A percentile compares a stretch with the other conserved stretches of the same genome.
Conservation (phyloP, 2,888 invertebrate species). For the Synanthedon myopaeformis region DNA sequence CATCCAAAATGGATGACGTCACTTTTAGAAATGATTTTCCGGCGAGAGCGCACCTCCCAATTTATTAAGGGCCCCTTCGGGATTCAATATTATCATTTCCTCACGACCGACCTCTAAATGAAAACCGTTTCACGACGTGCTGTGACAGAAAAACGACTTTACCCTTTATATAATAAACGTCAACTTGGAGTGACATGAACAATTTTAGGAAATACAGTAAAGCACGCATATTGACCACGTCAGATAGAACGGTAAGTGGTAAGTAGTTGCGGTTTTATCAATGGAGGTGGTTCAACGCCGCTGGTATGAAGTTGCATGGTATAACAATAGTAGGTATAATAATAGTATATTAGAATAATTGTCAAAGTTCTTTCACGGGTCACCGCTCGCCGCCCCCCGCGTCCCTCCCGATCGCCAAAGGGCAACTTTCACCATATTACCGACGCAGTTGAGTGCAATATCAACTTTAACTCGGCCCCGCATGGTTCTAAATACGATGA, state of each 20-base stretch:
- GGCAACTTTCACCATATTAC: not conserved
- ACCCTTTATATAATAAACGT: too few relatives aligned
- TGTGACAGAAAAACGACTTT: too few relatives aligned
- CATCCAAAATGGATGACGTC: not conserved
- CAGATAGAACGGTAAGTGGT: too few relatives aligned
- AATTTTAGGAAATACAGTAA: too few relatives aligned
- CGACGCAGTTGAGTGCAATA: not conserved
- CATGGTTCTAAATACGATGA: not conserved
- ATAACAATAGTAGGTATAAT: too few relatives aligned
- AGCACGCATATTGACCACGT: too few relatives aligned
- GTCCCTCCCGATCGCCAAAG: not conserved
- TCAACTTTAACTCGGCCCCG: not conserved
- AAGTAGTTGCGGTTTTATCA: too few relatives aligned
- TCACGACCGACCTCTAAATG: not conserved
- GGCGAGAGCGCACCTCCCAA: not conserved
- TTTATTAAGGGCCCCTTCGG: not conserved
- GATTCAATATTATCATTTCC: constrained; percentile 3
- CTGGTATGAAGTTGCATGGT: too few relatives aligned
- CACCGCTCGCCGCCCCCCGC: not conserved
- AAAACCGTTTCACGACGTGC: too few relatives aligned
- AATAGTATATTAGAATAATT: too few relatives aligned
- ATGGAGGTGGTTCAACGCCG: too few relatives aligned
- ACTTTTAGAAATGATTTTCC: not conserved
- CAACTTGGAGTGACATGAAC: too few relatives aligned
- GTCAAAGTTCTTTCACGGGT: not conserved